A percentile compares a stretch with the other conserved stretches of the same genome.
Conservation (phyloP, 2,113 vertebrate genomes). For the Cettia cetti region DNA sequence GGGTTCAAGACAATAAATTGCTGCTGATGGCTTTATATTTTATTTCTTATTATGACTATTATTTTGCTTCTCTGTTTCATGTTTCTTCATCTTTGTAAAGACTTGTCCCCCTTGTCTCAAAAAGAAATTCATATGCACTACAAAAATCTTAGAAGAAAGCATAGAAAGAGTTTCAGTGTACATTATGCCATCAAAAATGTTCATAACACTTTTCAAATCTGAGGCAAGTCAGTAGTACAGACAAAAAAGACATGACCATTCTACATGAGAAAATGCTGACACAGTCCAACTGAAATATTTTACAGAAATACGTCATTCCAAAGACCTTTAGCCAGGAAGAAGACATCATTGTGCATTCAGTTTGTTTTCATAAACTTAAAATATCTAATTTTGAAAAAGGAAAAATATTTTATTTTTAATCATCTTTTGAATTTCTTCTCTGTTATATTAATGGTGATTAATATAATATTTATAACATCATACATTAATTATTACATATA, state of each 20-base stretch:
- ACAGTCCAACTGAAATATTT: background rate
- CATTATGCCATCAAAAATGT: background rate
- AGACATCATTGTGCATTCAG: background rate
- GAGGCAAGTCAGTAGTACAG: background rate
- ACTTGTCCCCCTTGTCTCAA: fast-evolving
- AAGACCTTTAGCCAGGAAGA: background rate
- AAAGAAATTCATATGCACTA: background rate
- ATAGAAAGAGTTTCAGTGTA: background rate
- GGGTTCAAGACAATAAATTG: background rate
- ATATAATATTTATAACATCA: background rate
- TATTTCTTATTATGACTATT: background rate
- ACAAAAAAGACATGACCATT: background rate
- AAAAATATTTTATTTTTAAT: background rate
- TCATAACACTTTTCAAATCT: background rate
- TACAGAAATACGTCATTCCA: background rate
- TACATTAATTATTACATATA: background rate
- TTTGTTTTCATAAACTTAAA: background rate
- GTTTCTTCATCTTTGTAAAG: background rate
- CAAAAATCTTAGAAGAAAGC: background rate
- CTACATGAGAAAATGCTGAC: background rate
- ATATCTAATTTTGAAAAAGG: background rate
- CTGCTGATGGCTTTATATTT: background rate
- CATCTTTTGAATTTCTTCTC: fast-evolving
- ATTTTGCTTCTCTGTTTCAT: fast-evolving
- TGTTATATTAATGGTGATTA: background rate